Evolutionary conservation across 2,888 invertebrate species (phyloP).

Genomic region (Silvanus unidentatus): DNA sequence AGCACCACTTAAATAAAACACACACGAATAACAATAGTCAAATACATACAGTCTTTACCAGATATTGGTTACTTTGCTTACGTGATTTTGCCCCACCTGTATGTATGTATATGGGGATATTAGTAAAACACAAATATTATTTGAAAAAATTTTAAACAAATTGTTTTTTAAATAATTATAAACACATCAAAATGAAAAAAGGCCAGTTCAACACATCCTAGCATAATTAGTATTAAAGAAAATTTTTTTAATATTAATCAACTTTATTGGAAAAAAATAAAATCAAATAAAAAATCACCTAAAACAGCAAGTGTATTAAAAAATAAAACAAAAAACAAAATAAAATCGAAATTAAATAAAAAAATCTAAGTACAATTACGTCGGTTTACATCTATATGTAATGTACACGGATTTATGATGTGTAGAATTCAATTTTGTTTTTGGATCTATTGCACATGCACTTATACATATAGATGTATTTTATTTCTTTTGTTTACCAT

Average conservation of each 20-base stretch:
- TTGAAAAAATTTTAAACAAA: conserved; percentile 8
- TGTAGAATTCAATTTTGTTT: neutral
- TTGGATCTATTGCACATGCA: too few relatives aligned
- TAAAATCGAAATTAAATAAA: neutral
- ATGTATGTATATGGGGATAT: conserved; percentile 49
- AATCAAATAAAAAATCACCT: conserved; percentile 25
- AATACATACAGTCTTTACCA: conserved; percentile 49
- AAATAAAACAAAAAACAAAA: conserved; percentile 30
- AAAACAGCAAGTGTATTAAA: conserved; percentile 43
- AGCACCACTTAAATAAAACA: conserved; percentile 48
- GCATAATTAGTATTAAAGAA: conserved; percentile 37
- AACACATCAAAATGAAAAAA: conserved; percentile 25
- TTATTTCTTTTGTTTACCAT: too few relatives aligned
- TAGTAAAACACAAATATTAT: conserved; percentile 42
- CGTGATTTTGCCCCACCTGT: conserved; percentile 50
- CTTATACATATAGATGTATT: too few relatives aligned
- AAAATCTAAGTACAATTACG: conserved; percentile 39
- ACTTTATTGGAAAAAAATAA: conserved; percentile 37
- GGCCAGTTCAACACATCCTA: conserved; percentile 42
- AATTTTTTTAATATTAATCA: conserved; percentile 37
- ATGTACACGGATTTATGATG: neutral
- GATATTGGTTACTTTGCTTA: conserved; percentile 48
- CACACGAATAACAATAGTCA: conserved; percentile 48
- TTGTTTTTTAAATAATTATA: conserved; percentile 23
- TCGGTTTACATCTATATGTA: conserved; percentile 1